Percentiles rank a stretch among this genome's conserved stretches.
Evolutionary conservation across 2,888 invertebrate genomes (phyloP).

Genomic region (Tetranychus truncatus): DNA sequence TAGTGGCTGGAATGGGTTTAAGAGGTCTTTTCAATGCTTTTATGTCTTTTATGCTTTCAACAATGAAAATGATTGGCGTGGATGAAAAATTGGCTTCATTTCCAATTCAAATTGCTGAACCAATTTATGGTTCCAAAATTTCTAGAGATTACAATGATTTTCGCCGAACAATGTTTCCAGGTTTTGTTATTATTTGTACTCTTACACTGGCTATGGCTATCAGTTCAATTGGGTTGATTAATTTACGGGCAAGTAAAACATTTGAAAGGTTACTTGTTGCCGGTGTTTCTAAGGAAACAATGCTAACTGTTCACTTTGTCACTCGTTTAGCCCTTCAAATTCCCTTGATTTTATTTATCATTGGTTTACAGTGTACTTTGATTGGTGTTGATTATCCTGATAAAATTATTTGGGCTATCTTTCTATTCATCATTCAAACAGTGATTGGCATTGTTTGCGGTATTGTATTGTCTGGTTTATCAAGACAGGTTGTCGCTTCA

Average conservation of each 20-base stretch:
- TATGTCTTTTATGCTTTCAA: background rate
- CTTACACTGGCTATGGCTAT: slow-evolving; percentile 3
- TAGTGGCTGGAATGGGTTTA: background rate
- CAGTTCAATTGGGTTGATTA: slow-evolving; percentile 7
- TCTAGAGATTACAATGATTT: background rate
- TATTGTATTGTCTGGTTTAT: background rate
- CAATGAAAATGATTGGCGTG: background rate
- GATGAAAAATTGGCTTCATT: background rate
- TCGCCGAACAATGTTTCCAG: background rate
- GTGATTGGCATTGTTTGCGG: background rate
- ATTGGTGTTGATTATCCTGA: background rate
- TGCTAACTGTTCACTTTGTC: background rate
- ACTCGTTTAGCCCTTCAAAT: background rate
- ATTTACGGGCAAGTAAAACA: background rate
- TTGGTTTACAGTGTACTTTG: background rate
- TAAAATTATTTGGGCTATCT: background rate
- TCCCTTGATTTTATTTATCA: background rate
- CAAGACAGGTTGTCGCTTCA: background rate
- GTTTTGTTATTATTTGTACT: background rate
- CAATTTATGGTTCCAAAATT: background rate
- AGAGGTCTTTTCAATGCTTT: background rate
- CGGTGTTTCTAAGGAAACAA: background rate
- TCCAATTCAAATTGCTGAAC: background rate
- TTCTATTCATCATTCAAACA: background rate
- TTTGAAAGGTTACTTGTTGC: background rate